Percentiles rank a stretch among this genome's conserved stretches.
Conservation (phyloP, 1,140 invertebrate genomes). For the Drosophila eugracilis region DNA sequence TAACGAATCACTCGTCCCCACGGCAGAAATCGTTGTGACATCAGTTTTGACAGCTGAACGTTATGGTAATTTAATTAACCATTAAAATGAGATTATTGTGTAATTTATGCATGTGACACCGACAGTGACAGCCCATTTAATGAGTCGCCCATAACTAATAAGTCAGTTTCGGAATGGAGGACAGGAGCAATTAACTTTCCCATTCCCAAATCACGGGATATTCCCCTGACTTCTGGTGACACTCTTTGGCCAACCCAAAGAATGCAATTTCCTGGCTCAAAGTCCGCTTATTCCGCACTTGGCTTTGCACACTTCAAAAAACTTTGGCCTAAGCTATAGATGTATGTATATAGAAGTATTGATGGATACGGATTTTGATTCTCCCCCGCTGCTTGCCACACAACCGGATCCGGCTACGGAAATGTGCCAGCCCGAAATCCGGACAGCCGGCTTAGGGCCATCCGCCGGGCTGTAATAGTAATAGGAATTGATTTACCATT, state of each 20-base stretch:
- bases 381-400: constrained; percentile 3
- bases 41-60: constrained; percentile 50
- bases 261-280: constrained; percentile 74
- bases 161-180: not conserved
- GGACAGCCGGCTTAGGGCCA: constrained; percentile 64
- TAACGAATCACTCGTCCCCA: too few species aligned
- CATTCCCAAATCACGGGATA: constrained; percentile 30
- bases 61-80: constrained; percentile 75
- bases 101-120: constrained; percentile 70
- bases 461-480: constrained; percentile 58
- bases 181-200: constrained; percentile 50
- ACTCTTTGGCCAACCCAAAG: constrained; percentile 49
- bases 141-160: constrained; percentile 58
- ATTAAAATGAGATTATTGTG: constrained; percentile 74
- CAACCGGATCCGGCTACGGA: constrained; percentile 36
- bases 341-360: too few species aligned
- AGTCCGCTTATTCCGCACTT: constrained; percentile 17
- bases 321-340: constrained; percentile 56
- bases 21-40: constrained; percentile 8
- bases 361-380: constrained; percentile 57
- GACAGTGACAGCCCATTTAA: constrained; percentile 56
- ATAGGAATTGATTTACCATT: constrained; percentile 81
- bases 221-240: constrained; percentile 31
- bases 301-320: constrained; percentile 50
- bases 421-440: constrained; percentile 65